These are phyloP conservation scores for Brachionus sp. DNA, from an alignment of 1,140 invertebrate species.

Conservation along the genomic window DNA sequence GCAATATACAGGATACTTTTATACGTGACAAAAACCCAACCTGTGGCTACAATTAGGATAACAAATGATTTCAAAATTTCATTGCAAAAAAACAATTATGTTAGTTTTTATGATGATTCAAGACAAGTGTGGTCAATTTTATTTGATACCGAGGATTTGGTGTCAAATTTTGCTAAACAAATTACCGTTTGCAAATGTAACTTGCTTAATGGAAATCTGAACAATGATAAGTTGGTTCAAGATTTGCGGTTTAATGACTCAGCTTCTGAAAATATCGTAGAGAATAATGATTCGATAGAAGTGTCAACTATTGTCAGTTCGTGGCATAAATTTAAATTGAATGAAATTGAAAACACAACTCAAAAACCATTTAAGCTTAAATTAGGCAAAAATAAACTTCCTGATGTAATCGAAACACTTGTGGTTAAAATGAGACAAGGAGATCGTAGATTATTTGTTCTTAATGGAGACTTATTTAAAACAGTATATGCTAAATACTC, in stretches of 20 bases:
- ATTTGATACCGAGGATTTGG: constrained; percentile 55
- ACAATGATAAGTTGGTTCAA: constrained; percentile 26
- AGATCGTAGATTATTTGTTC: constrained; percentile 40
- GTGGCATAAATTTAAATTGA: neutral
- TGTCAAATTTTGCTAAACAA: constrained; percentile 57
- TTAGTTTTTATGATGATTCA: constrained; percentile 58
- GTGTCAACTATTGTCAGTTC: neutral
- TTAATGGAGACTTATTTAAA: neutral
- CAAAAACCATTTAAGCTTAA: constrained; percentile 30
- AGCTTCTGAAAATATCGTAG: neutral
- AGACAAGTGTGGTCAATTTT: constrained; percentile 57
- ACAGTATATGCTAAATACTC: neutral
- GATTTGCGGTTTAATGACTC: constrained; percentile 1
- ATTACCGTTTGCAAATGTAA: constrained; percentile 40
- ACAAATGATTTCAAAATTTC: constrained; percentile 53
- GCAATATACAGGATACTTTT: constrained; percentile 59
- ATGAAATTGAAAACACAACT: constrained; percentile 23
- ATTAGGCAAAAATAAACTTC: constrained; percentile 38
- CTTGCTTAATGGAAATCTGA: neutral
- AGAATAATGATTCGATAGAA: constrained; percentile 37
- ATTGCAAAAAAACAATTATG: constrained; percentile 60
- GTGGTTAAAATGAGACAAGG: constrained; percentile 43
- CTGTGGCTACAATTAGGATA: constrained; percentile 57
- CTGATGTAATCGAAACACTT: constrained; percentile 7
- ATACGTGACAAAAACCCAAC: constrained; percentile 58